A percentile compares a stretch with the other conserved stretches of the same genome.
Conservation (phyloP, 2,113 vertebrate species). For the Podilymbus podiceps region DNA sequence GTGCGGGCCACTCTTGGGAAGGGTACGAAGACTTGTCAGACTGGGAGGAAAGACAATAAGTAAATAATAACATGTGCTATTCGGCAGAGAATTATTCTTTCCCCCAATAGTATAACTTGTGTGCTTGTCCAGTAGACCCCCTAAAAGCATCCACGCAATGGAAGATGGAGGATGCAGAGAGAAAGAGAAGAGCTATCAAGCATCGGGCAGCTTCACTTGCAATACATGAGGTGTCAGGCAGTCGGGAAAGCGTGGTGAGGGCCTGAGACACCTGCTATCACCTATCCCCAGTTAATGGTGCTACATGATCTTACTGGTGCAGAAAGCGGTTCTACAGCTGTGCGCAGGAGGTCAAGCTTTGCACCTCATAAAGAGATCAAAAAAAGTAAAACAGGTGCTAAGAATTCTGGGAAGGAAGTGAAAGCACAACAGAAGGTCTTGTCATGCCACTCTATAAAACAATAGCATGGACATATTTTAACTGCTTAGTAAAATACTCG, state of each 20-base stretch:
- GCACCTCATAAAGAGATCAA: neutral
- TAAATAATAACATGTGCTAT: neutral
- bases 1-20: neutral
- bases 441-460: neutral
- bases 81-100: neutral
- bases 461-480: neutral
- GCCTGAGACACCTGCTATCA: neutral
- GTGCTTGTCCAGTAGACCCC: neutral
- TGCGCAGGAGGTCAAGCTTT: neutral
- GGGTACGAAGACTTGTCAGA: neutral
- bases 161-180: neutral
- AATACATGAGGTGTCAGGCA: neutral
- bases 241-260: neutral
- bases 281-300: neutral
- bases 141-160: neutral
- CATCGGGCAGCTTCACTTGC: neutral
- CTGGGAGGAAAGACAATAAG: neutral
- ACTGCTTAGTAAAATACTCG: neutral
- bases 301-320: neutral
- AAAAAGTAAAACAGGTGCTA: neutral
- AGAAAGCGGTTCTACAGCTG: neutral
- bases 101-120: neutral
- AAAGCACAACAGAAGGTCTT: neutral
- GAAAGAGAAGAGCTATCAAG: neutral
- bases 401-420: neutral